phyloP scores from a whole-genome alignment of 2,113 vertebrate species.

The Pithys albifrons region DNA sequence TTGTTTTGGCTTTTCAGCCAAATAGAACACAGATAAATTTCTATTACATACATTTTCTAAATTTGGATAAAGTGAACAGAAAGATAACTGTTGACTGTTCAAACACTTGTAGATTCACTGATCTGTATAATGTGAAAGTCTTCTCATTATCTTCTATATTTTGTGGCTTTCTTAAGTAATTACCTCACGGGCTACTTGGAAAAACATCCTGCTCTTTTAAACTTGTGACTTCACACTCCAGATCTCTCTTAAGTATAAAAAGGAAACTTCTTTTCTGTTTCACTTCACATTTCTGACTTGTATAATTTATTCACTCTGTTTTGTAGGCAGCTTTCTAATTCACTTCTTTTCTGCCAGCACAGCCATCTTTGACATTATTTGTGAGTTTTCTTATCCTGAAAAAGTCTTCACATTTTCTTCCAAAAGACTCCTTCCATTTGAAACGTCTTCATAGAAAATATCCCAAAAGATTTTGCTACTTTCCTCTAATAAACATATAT shows the following conservation, averaged over 20 bases:
- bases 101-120: neutral
- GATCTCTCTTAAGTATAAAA: neutral
- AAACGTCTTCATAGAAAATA: neutral
- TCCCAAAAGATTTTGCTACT: neutral
- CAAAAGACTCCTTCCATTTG: neutral
- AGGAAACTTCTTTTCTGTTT: neutral
- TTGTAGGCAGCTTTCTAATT: neutral
- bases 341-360: neutral
- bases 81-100: neutral
- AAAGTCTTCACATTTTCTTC: neutral
- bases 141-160: neutral
- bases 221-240: neutral
- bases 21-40: neutral
- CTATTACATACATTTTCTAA: neutral
- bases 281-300: neutral
- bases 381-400: neutral
- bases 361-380: neutral
- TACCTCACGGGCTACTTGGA: neutral
- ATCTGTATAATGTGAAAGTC: neutral
- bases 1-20: neutral
- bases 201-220: neutral
- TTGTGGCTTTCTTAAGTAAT: neutral
- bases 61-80: neutral
- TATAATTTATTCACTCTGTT: neutral
- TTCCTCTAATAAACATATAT: neutral